Conservation (phyloP, 2,888 invertebrate species). For the Chrysolina oricalcia region DNA sequence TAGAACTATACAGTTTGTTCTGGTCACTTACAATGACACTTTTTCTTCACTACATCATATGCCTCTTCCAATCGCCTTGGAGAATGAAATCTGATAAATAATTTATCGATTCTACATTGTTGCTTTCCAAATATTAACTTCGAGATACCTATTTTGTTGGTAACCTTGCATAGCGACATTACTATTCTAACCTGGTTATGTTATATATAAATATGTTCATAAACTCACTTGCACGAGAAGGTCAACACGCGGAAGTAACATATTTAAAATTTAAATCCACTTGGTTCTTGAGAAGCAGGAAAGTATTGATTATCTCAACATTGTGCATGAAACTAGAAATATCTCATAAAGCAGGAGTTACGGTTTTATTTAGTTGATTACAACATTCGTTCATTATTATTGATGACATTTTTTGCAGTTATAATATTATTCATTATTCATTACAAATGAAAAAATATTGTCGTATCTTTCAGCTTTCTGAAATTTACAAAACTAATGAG, state of each 20-base stretch:
- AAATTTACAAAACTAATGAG: not conserved
- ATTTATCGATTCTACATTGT: conserved; percentile 35
- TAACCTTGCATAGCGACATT: conserved; percentile 42
- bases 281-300: conserved; percentile 7
- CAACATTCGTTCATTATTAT: too few species aligned
- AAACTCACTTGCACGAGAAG: not conserved
- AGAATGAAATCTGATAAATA: conserved; percentile 59
- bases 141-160: conserved; percentile 37
- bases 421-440: not conserved
- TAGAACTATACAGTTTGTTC: conserved; percentile 14
- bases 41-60: conserved; percentile 79
- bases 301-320: conserved; percentile 1
- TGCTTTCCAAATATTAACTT: conserved; percentile 36
- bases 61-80: conserved; percentile 72
- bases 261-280: conserved; percentile 6
- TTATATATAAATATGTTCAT: not conserved
- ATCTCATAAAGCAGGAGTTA: too few species aligned
- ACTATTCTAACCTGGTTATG: conserved; percentile 13
- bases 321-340: not conserved
- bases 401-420: too few species aligned
- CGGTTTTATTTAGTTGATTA: too few species aligned
- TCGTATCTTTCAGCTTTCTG: too few species aligned
- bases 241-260: not conserved
- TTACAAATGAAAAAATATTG: not conserved
- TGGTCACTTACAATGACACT: conserved; percentile 81